Evolutionary conservation across 2,888 invertebrate genomes (phyloP), one percentile per base, ranked within the genome.

Genomic region (Zootermopsis nevadensis): DNA sequence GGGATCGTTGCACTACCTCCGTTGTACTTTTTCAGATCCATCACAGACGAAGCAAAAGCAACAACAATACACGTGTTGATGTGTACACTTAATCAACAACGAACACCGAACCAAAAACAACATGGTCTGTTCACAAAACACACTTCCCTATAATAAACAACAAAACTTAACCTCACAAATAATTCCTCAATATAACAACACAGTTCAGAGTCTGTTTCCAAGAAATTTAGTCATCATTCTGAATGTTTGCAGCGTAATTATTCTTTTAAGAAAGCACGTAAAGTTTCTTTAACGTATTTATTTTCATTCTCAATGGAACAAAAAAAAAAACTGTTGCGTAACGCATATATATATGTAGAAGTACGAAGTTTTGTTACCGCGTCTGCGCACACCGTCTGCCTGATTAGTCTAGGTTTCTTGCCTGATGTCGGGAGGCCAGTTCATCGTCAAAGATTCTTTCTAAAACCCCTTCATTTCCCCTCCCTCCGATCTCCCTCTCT

Each of bases 21-120:
- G 80, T 72, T 80, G 81, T 83, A 83, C 67, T 81, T 83, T 53
- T 83, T 83, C 30, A 83, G 83, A 81, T 83, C 83, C 83, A 83
- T 83, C 30, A 30, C 81, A 38, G 22, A 60, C n/a, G 48, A 66
- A 66, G 33, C 24, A 33, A 33, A 19, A 79, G 31, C 3, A 33
- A 2, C 22, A 27, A 67, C 27, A 69, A 69, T 10, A 69, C 30
- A 33, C 69, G 7, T 69, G 69, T 33, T 22, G 33, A 69, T 31
- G 33, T 19, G 22, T 15, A 31, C 69, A 33, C 33, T 22, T 22
- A 69, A 69, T 33, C 19, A 33, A 8, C 27, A 60, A 2, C 27
- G 27, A 60, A 60, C 60, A 60, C 60, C 3, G 12, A 60, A 60
- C 10, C 60, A 60, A 60, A 69, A 31, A 69, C 69, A 69, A 69